Percentiles rank a stretch among this genome's conserved stretches.
phyloP scores from a whole-genome alignment of 1,140 invertebrate species.

The Pogonus chalceus region DNA sequence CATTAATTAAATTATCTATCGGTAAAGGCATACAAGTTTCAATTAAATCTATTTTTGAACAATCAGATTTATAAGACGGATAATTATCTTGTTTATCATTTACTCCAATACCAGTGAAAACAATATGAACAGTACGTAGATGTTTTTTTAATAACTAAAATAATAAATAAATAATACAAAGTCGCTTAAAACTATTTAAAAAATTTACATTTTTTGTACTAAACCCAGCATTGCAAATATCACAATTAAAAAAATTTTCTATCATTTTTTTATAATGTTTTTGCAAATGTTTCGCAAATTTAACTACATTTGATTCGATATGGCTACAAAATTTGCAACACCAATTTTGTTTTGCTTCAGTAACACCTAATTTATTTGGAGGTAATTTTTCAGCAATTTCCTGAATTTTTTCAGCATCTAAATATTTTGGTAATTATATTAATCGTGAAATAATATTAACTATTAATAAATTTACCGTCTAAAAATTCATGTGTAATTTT shows the following conservation, averaged over 20 bases:
- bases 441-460: constrained; percentile 11
- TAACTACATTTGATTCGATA: constrained; percentile 24
- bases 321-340: constrained; percentile 34
- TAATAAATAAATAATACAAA: not conserved
- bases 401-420: constrained; percentile 2
- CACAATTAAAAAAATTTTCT: constrained; percentile 24
- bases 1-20: not conserved
- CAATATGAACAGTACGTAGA: no score
- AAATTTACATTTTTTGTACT: constrained; percentile 21
- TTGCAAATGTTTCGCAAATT: constrained; percentile 31
- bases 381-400: not conserved
- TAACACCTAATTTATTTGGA: constrained; percentile 20
- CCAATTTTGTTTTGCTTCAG: constrained; percentile 33
- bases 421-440: not conserved
- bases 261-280: constrained; percentile 28
- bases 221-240: constrained; percentile 25
- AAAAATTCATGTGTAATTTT: no score
- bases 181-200: not conserved
- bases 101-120: no score
- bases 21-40: constrained; percentile 10
- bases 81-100: not conserved
- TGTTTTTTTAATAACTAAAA: no score
- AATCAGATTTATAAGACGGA: constrained; percentile 12
- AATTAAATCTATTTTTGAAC: constrained; percentile 4
- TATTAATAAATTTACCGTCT: no score